Evolutionary conservation across 2,888 invertebrate species (phyloP), one percentile per base, ranked within the genome.

Genomic region (Brachyptera putata): DNA sequence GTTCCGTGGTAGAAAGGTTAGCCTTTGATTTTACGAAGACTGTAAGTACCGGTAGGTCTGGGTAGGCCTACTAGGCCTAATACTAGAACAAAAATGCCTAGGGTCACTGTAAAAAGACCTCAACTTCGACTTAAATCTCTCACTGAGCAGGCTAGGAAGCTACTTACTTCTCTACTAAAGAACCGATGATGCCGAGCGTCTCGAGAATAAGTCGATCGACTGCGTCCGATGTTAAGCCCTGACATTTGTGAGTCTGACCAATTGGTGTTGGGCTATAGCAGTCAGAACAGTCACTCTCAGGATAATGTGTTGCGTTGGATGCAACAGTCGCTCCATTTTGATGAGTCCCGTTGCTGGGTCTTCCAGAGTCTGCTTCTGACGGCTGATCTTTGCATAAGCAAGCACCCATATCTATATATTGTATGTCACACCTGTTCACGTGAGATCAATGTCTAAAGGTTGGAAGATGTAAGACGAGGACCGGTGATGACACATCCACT

Each of bases 161-260:
- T n/a, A n/a, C 86, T 78, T 78, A 89, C 89, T 89, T 91, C 75
- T 93, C 91, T 60, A 92, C 89, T 62, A 92, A 82, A 3, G 88
- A 85, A 60, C 91, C 84, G 64, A 94, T 91, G 36, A 91, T 81
- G 57, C 83, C 81, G 24, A 94, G 76, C 14, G 91, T 91, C 72
- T 94, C 89, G 56, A 89, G 76, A 18, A 95, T 89, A 53, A 94
- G 79, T 63, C 82, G 80, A 71, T 91, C 89, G 21, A 90, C 84
- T 57, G 74, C 75, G 63, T 71, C 77, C 43, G 77, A 80, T 69
- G 70, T 61, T 24, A 60, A 60, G n/a, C n/a, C n/a, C n/a, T n/a
- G n/a, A 41, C 48, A 56, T 49, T 58, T 55, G 16, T 34, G 55
- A 13, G 49, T 57, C 16, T 18, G 21, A 18, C 36, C 57, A n/a